Base-by-base conservation (phyloP, 1,140 invertebrate species). In the Arctopsyche grandis region DNA sequence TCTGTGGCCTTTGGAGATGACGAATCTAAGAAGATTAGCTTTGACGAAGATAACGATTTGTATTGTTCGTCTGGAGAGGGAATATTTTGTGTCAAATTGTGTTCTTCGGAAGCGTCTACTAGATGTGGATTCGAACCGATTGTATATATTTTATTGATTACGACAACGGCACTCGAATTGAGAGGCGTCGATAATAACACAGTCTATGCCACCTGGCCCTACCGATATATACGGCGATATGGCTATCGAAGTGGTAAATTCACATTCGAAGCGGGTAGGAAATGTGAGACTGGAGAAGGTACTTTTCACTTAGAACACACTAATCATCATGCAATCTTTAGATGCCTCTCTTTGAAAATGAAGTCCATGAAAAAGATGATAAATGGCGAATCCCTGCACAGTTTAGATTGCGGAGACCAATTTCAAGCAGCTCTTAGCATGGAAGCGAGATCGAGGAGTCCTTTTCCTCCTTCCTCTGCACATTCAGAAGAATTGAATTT, bases 221-320 rank as follows among this genome's bases (percentile, higher is more conserved):
- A 95, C 85, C 91, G 92, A 81, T 96, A 93, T 84, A 96, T 97
- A 79, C 90, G 95, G 74, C 88, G 93, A 76, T 97, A 97, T 86
- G 95, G 95, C 22, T 94, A 94, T 81, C 91, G 92, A 78, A 91
- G 93, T 83, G 93, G 93, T 46, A 94, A 93, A 84, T 97, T 97
- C 84, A 95, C 93, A 19, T 96, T 97, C 87, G 95, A 97, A 90
- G 95, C 95, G n/a, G 96, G 96, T 4, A 89, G 95, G 79, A 96
- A 96, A 86, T 96, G 95, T 87, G 91, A 92, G 79, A 94, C 94
- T 4, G 96, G 96, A 0, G 95, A 96, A 88, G 96, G 96, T 0
- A 91, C 92, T 10, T 97, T 97, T 85, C 92, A 92, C 75, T 88
- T 97, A 79, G 92, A 94, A 83, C 93, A 95, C 83, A 91, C 90